Percentiles rank a stretch among this genome's conserved stretches.
Evolutionary conservation across 2,888 invertebrate species (phyloP).

Genomic region (Leptinotarsa tumamoca): DNA sequence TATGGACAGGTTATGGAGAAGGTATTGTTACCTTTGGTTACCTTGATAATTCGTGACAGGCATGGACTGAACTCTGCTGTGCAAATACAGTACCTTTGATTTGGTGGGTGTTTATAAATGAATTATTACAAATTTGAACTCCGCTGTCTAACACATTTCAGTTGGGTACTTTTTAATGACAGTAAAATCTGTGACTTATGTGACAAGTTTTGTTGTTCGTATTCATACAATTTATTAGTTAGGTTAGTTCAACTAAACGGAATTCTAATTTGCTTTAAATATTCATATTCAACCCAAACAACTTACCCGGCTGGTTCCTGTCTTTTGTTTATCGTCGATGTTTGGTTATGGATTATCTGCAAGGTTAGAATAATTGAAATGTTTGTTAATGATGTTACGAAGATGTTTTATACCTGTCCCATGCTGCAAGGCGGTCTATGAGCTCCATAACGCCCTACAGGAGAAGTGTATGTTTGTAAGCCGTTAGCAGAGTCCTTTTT

Average conservation of each 20-base stretch:
- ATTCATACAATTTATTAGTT: background rate
- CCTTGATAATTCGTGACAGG: conserved; percentile 47
- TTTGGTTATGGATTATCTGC: conserved; percentile 76
- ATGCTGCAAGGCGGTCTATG: conserved; percentile 75
- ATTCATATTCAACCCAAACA: conserved; percentile 23
- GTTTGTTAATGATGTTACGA: conserved; percentile 12
- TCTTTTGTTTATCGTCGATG: conserved; percentile 68
- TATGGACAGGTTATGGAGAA: conserved; percentile 2
- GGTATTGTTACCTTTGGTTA: conserved; percentile 34
- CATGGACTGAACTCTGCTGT: conserved; percentile 48
- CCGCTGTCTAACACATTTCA: background rate
- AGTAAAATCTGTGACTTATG: background rate
- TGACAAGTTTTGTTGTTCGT: background rate
- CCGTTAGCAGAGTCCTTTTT: conserved; percentile 62
- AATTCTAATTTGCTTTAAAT: conserved; percentile 30
- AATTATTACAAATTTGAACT: conserved; percentile 26
- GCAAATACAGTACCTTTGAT: conserved; percentile 29
- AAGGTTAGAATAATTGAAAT: conserved; percentile 56
- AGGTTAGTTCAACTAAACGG: background rate
- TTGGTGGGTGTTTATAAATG: background rate
- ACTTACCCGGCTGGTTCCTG: conserved; percentile 72
- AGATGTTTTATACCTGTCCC: conserved; percentile 70
- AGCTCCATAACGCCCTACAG: conserved; percentile 74
- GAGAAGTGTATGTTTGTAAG: conserved; percentile 56
- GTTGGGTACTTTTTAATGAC: no score